Evolutionary conservation across 2,113 vertebrate genomes (phyloP), one percentile per base, ranked within the genome.

Genomic region (Phocoena sinus): DNA sequence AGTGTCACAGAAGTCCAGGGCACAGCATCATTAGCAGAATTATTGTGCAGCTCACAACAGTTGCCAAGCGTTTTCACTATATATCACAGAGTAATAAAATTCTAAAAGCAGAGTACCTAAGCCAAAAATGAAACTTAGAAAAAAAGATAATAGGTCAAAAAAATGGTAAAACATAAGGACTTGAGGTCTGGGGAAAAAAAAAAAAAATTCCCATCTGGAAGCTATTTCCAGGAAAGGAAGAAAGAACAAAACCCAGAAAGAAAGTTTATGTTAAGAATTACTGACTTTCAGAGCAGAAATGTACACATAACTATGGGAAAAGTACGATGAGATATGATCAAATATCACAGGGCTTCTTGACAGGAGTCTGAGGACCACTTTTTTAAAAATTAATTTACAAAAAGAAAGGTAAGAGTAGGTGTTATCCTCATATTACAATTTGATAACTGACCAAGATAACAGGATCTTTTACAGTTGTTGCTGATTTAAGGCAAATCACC

Each of bases 121-220:
- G 89, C 82, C 95, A 89, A 96, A 97, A 96, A 38, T 41, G 44
- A 96, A 97, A 94, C 58, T 89, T 44, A 13, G 77, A 33, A 92
- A 90, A 71, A 76, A 36, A 94, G 38, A 83, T 63, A 92, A 70
- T n/a, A 50, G 60, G 25, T 68, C 88, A 95, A 84, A 93, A 93
- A 89, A 89, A 91, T 17, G 44, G 50, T 56, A 94, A 96, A 73
- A 44, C 63, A 63, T 38, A 73, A 65, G 68, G 74, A 81, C 53
- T 56, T 82, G 53, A 95, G 38, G 44, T 63, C 62, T 81, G 36
- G 70, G 18, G 8, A 68, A 87, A 93, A 65, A 87, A 84, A 65
- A 79, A 47, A 90, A 70, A 28, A 85, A 81, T 23, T 62, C 79
- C 73, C 97, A 96, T 95, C 94, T 95, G 87, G 94, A 98, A 96